Conservation (phyloP, 1,140 invertebrate genomes). For the Ephestia elutella region DNA sequence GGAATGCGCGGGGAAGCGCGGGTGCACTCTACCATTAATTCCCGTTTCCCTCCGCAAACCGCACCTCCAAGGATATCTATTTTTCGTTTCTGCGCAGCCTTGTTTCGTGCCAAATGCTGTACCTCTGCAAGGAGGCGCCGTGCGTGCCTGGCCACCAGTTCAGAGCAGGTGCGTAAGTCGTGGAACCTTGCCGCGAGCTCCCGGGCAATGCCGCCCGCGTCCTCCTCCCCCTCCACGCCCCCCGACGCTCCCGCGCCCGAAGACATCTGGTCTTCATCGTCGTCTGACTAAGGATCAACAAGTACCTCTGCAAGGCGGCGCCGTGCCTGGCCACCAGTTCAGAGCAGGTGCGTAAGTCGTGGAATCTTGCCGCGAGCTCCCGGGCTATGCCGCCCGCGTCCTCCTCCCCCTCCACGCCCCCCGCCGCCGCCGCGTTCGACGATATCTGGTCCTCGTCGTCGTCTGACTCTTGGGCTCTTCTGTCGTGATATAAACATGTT, state of each 20-base stretch:
- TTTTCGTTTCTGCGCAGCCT: no score
- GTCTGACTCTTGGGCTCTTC: slow-evolving; percentile 80
- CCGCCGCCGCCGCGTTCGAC: slow-evolving; percentile 48
- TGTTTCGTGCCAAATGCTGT: no score
- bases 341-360: slow-evolving; percentile 92
- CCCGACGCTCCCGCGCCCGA: slow-evolving; percentile 50
- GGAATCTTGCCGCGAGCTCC: slow-evolving; percentile 78
- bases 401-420: slow-evolving; percentile 58
- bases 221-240: slow-evolving; percentile 64
- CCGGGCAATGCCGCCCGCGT: slow-evolving; percentile 76
- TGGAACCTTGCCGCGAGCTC: slow-evolving; percentile 81
- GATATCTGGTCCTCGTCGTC: slow-evolving; percentile 88
- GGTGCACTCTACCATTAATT: no score
- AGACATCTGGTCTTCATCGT: slow-evolving; percentile 86
- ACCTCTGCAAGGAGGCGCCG: slow-evolving; percentile 85
- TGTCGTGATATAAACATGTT: slow-evolving; percentile 27
- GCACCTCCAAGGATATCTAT: no score
- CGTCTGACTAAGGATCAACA: slow-evolving; percentile 78
- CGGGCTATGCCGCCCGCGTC: slow-evolving; percentile 77
- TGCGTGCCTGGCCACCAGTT: slow-evolving; percentile 93
- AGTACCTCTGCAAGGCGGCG: slow-evolving; percentile 81
- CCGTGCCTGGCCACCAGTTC: slow-evolving; percentile 94
- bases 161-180: slow-evolving; percentile 92
- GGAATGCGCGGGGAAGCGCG: no score
- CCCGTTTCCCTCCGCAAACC: no score